These are phyloP conservation scores for Temnothorax unifasciatus DNA, from an alignment of 2,888 invertebrate genomes.

Conservation along the genomic window DNA sequence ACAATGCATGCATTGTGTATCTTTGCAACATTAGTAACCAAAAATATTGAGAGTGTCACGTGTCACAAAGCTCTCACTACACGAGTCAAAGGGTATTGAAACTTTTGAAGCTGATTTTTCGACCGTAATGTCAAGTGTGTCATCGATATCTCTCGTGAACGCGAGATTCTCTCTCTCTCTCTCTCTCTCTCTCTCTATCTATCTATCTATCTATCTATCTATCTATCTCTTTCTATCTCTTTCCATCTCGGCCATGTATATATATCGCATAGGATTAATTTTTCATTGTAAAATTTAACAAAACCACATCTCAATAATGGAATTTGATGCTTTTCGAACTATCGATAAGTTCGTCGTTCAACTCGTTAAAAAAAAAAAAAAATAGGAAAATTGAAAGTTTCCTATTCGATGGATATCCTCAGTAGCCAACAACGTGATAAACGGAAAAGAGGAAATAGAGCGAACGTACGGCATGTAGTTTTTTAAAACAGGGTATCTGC, in stretches of 20 bases:
- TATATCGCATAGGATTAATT: slow-evolving; percentile 6
- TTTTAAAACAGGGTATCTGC: background rate
- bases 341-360: background rate
- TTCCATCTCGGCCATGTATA: background rate
- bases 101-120: slow-evolving; percentile 47
- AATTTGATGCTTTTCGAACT: slow-evolving; percentile 19
- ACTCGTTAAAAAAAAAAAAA: slow-evolving; percentile 30
- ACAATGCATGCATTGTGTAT: slow-evolving; percentile 45
- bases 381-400: background rate
- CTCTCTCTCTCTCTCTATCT: background rate
- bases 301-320: background rate
- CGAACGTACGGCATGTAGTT: background rate
- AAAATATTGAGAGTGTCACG: slow-evolving; percentile 47
- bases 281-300: slow-evolving; percentile 44
- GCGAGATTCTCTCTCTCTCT: background rate
- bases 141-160: slow-evolving; percentile 51
- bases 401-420: slow-evolving; percentile 11
- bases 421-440: background rate
- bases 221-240: background rate
- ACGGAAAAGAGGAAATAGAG: background rate
- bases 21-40: slow-evolving; percentile 47
- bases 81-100: background rate
- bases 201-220: background rate
- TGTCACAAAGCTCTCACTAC: slow-evolving; percentile 39
- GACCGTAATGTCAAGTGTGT: slow-evolving; percentile 40